Percentiles rank a stretch among this genome's conserved stretches.
Evolutionary conservation across 2,113 vertebrate species (phyloP).

Genomic region (Lophura nycthemera): DNA sequence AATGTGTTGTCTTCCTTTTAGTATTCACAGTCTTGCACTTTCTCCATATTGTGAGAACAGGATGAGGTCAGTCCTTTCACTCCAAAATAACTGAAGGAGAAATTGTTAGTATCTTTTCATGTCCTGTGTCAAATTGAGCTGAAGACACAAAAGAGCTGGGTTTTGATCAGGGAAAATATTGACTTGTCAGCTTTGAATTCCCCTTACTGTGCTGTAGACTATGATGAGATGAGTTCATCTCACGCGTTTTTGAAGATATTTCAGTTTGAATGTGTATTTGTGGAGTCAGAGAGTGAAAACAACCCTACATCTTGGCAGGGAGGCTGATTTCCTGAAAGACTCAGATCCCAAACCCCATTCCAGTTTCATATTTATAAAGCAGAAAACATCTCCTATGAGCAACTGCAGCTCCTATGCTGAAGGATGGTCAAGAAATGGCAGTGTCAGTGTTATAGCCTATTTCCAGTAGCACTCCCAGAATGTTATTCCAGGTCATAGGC

Average conservation of each 20-base stretch:
- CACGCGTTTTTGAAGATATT: background rate
- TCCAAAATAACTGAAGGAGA: background rate
- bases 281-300: background rate
- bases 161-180: background rate
- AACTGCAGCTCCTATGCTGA: background rate
- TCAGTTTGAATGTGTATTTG: background rate
- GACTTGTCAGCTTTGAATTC: background rate
- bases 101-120: rapidly evolving
- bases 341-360: rapidly evolving
- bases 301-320: background rate
- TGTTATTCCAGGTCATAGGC: background rate
- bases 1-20: background rate
- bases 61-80: background rate
- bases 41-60: background rate
- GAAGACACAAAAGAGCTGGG: rapidly evolving
- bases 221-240: background rate
- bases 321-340: background rate
- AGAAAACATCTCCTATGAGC: background rate
- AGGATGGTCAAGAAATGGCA: background rate
- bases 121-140: background rate
- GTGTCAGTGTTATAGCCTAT: background rate
- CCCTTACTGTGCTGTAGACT: background rate
- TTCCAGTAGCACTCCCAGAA: background rate
- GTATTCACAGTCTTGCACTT: background rate
- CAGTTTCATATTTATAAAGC: background rate